A percentile compares a stretch with the other conserved stretches of the same genome.
These are phyloP conservation scores for Phalacrocorax pelagicus DNA, from an alignment of 2,113 vertebrate species.

Conservation along the genomic window DNA sequence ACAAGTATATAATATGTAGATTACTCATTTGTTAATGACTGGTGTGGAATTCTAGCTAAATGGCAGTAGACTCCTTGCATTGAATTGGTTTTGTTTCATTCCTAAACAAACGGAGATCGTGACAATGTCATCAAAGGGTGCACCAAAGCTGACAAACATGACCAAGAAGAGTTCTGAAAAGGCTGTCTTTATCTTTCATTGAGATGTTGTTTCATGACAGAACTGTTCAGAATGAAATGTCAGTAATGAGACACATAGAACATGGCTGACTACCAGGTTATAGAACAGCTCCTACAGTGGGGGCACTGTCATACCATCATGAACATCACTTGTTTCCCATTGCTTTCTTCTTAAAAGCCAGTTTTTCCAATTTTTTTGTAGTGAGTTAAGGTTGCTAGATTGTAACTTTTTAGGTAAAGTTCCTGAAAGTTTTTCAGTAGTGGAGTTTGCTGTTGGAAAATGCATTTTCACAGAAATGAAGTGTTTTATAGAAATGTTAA, in stretches of 20 bases:
- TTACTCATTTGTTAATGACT: background rate
- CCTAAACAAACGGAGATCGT: slow-evolving; percentile 26
- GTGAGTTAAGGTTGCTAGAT: background rate
- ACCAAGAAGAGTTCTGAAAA: background rate
- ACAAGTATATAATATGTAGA: background rate
- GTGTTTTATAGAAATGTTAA: background rate
- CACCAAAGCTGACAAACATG: background rate
- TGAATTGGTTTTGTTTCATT: background rate
- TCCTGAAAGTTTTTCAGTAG: background rate
- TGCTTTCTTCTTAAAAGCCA: background rate
- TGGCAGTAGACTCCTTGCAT: background rate
- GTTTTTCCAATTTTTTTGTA: background rate
- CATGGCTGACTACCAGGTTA: background rate
- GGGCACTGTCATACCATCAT: background rate
- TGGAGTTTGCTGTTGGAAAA: background rate
- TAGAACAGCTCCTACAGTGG: background rate
- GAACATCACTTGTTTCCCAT: background rate
- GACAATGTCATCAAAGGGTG: background rate
- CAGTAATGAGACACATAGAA: background rate
- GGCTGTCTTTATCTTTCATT: background rate
- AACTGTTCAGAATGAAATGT: background rate
- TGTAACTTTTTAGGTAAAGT: background rate
- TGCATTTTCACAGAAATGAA: background rate
- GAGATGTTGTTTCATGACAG: background rate
- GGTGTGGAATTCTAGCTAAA: background rate